Percentiles rank a stretch among this genome's conserved stretches.
Evolutionary conservation across 1,140 invertebrate species (phyloP).

Genomic region (Archivesica marissinica): DNA sequence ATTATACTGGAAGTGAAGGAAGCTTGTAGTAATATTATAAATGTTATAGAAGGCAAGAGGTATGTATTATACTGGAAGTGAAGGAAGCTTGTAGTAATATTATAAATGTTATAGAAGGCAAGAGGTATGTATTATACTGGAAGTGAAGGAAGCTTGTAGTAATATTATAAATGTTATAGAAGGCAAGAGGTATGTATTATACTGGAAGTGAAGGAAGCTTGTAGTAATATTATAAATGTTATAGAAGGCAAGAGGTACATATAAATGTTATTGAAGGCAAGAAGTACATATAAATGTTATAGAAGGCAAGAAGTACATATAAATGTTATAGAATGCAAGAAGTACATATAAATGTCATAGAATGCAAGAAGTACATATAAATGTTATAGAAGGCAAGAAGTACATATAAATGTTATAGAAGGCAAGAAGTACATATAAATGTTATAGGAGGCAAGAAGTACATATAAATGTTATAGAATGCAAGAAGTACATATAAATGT

Average conservation of each 20-base stretch:
- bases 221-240: not conserved
- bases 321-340: not conserved
- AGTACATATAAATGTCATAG: not conserved
- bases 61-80: not conserved
- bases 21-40: not conserved
- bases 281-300: not conserved
- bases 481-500: not conserved
- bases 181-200: not conserved
- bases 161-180: not conserved
- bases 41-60: not conserved
- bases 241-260: slow-evolving; percentile 8
- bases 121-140: not conserved
- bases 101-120: not conserved
- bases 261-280: not conserved
- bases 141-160: not conserved
- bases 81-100: not conserved
- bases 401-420: not conserved
- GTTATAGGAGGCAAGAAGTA: not conserved
- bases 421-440: not conserved
- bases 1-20: not conserved
- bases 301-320: slow-evolving; percentile 3
- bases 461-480: not conserved
- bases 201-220: not conserved
- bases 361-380: not conserved
- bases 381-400: not conserved